These are phyloP conservation scores for Chelonoidis abingdonii DNA, from an alignment of 2,113 vertebrate species.

Conservation along the genomic window DNA sequence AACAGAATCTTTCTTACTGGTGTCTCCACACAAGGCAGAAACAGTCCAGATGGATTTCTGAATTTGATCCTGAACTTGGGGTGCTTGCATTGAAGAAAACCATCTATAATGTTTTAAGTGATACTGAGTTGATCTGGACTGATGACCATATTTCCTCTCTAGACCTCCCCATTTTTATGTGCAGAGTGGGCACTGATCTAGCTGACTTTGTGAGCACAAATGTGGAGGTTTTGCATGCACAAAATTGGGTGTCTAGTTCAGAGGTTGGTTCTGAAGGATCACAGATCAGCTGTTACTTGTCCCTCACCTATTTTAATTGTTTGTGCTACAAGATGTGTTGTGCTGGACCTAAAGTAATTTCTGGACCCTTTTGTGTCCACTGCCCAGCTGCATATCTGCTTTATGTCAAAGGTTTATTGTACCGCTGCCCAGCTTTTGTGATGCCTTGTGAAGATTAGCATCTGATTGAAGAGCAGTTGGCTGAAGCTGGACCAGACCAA, in stretches of 20 bases:
- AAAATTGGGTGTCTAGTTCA: neutral
- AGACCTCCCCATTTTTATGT: neutral
- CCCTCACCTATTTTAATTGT: neutral
- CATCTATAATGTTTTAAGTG: neutral
- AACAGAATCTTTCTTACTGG: neutral
- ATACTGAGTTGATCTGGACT: neutral
- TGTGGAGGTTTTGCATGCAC: neutral
- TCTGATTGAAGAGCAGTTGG: neutral
- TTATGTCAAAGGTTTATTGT: neutral
- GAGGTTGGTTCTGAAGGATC: neutral
- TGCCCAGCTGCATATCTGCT: neutral
- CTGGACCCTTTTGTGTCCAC: neutral
- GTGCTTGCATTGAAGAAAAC: neutral
- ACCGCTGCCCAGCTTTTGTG: neutral
- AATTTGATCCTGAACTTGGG: neutral
- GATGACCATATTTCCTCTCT: neutral
- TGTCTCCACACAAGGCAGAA: neutral
- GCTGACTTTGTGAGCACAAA: neutral
- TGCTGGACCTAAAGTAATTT: neutral
- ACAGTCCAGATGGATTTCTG: neutral
- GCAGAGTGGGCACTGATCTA: neutral
- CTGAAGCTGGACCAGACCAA: neutral
- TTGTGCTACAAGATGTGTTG: neutral
- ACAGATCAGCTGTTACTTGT: neutral
- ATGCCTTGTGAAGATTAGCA: neutral